Evolutionary conservation across 1,140 invertebrate genomes (phyloP).

Genomic region (Babylonia areolata): DNA sequence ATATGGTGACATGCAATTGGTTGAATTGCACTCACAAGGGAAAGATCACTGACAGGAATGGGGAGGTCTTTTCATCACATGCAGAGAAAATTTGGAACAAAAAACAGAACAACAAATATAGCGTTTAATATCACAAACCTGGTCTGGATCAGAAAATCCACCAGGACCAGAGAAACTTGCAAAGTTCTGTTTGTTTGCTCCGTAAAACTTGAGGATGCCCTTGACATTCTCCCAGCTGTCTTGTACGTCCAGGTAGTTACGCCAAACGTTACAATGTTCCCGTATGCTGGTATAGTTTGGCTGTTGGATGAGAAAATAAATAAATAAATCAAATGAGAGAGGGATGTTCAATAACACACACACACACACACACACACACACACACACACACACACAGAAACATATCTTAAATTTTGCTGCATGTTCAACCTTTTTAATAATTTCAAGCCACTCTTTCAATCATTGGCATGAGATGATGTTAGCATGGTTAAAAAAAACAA

Average conservation of each 20-base stretch:
- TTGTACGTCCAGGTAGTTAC: conserved; percentile 96
- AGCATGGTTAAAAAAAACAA: no score
- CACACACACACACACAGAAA: neutral
- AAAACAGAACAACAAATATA: neutral
- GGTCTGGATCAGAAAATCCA: conserved; percentile 98
- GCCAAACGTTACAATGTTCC: conserved; percentile 94
- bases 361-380: neutral
- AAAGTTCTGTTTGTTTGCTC: conserved; percentile 92
- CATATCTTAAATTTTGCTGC: no score
- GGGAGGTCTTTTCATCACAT: neutral
- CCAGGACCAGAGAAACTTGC: conserved; percentile 94
- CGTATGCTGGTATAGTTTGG: conserved; percentile 78
- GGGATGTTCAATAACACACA: neutral
- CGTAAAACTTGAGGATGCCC: conserved; percentile 96
- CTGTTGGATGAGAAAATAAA: neutral
- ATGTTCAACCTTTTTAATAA: no score
- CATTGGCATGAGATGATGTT: no score
- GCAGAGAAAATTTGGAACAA: neutral
- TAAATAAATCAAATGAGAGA: neutral
- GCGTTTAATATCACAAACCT: conserved; percentile 80
- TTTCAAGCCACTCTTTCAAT: no score
- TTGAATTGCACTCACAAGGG: neutral
- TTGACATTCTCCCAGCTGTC: conserved; percentile 95
- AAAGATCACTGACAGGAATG: neutral
- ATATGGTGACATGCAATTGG: no score